These are phyloP conservation scores for Neopipo cinnamomea DNA, from an alignment of 2,113 vertebrate species.

Conservation along the genomic window DNA sequence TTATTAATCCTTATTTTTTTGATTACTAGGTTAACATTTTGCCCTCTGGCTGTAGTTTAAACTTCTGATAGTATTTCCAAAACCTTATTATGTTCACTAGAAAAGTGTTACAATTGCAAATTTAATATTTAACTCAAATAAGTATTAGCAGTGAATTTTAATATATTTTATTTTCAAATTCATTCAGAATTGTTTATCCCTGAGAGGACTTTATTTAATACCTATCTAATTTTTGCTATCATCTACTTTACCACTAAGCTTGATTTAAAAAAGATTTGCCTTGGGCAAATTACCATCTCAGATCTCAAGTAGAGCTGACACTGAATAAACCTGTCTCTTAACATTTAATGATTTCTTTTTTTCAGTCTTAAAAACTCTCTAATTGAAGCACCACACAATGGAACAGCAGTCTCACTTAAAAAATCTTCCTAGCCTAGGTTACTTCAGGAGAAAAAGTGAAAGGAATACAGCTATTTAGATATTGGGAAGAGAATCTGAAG, in stretches of 20 bases:
- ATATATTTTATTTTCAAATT: neutral
- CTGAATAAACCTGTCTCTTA: slow-evolving; percentile 49
- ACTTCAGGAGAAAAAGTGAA: neutral
- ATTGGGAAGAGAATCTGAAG: neutral
- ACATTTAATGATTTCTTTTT: slow-evolving; percentile 38
- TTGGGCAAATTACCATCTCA: slow-evolving; percentile 49
- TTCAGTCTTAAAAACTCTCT: neutral
- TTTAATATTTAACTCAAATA: neutral
- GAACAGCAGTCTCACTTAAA: neutral
- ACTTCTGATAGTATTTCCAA: neutral
- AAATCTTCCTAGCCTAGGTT: neutral
- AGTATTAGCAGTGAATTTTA: neutral
- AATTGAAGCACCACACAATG: neutral
- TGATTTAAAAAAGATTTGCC: slow-evolving; percentile 32
- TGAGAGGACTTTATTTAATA: slow-evolving; percentile 6
- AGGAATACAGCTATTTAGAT: neutral
- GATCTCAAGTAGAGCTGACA: slow-evolving; percentile 18
- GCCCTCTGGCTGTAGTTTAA: neutral
- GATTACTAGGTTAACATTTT: neutral
- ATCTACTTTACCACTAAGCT: slow-evolving; percentile 23
- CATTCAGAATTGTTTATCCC: neutral
- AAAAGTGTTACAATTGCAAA: neutral
- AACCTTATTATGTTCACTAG: neutral
- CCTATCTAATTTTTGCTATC: neutral
- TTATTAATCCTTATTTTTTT: neutral